Evolutionary conservation across 1,140 invertebrate species (phyloP).

Genomic region (Drosophila watanabei): DNA sequence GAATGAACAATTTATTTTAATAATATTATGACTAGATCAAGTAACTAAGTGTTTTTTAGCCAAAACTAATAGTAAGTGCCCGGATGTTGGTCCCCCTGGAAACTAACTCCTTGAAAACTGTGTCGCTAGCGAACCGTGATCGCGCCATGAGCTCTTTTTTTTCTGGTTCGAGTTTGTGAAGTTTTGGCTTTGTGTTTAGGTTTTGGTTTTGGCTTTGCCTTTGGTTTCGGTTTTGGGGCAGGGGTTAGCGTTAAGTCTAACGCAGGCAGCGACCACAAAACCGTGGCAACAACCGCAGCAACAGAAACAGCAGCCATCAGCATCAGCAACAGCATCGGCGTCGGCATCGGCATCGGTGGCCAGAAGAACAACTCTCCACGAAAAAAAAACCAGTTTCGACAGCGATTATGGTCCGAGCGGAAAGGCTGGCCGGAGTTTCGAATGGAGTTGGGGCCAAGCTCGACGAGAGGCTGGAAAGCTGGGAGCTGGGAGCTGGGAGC

Average conservation of each 20-base stretch:
- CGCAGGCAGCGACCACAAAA: constrained; percentile 25
- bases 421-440: constrained; percentile 35
- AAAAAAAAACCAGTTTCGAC: constrained; percentile 35
- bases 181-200: constrained; percentile 18
- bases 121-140: constrained; percentile 9
- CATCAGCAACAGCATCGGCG: constrained; percentile 13
- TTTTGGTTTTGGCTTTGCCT: constrained; percentile 13
- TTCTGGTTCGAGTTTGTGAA: constrained; percentile 14
- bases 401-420: constrained; percentile 40
- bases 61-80: not conserved
- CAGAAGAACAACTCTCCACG: constrained; percentile 35
- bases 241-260: constrained; percentile 38
- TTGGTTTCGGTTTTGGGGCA: constrained; percentile 9
- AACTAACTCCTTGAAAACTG: constrained; percentile 2
- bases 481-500: constrained; percentile 5
- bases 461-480: constrained; percentile 9
- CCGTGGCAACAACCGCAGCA: constrained; percentile 20
- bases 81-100: not conserved
- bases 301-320: constrained; percentile 8
- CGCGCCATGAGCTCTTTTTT: not conserved
- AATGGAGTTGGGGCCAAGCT: constrained; percentile 25
- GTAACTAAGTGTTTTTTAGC: not conserved
- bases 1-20: too few relatives aligned
- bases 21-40: not conserved
- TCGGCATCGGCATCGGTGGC: constrained; percentile 1